phyloP scores from a whole-genome alignment of 1,140 invertebrate species.

The Brachionus angularis region DNA sequence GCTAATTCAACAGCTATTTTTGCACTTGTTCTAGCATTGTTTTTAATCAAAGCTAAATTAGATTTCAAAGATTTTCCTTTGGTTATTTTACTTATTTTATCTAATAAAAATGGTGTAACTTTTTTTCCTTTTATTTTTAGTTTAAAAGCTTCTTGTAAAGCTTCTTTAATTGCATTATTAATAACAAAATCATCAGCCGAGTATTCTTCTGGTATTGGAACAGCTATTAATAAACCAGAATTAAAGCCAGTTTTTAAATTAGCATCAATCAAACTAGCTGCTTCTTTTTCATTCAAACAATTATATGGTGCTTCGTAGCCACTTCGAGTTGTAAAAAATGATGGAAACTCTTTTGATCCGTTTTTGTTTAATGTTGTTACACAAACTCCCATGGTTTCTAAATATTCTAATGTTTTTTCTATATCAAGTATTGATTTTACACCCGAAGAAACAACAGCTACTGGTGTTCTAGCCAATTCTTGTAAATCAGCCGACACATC shows the following conservation, averaged over 20 bases:
- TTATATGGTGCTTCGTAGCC: constrained; percentile 32
- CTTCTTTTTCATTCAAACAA: neutral
- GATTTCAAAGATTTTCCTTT: constrained; percentile 72
- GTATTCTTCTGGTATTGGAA: constrained; percentile 74
- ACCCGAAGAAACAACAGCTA: constrained; percentile 87
- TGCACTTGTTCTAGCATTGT: constrained; percentile 80
- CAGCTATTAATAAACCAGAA: constrained; percentile 80
- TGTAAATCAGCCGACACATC: constrained; percentile 91
- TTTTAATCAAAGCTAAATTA: constrained; percentile 83
- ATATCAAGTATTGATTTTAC: constrained; percentile 97
- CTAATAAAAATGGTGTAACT: constrained; percentile 84
- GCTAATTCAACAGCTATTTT: constrained; percentile 71
- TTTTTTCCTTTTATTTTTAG: constrained; percentile 73
- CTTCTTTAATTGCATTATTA: constrained; percentile 68
- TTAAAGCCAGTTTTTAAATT: constrained; percentile 62
- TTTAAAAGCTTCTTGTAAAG: constrained; percentile 66
- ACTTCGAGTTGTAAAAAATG: constrained; percentile 42
- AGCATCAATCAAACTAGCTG: constrained; percentile 11
- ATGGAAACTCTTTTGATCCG: constrained; percentile 45
- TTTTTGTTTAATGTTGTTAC: constrained; percentile 65
- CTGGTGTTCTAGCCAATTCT: constrained; percentile 77
- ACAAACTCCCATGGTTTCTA: constrained; percentile 90
- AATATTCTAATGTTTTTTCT: constrained; percentile 81
- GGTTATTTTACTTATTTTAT: constrained; percentile 71
- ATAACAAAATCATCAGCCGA: constrained; percentile 61